These are phyloP conservation scores for Moxostoma hubbsi DNA, from an alignment of 2,797 vertebrate species.

Conservation along the genomic window DNA sequence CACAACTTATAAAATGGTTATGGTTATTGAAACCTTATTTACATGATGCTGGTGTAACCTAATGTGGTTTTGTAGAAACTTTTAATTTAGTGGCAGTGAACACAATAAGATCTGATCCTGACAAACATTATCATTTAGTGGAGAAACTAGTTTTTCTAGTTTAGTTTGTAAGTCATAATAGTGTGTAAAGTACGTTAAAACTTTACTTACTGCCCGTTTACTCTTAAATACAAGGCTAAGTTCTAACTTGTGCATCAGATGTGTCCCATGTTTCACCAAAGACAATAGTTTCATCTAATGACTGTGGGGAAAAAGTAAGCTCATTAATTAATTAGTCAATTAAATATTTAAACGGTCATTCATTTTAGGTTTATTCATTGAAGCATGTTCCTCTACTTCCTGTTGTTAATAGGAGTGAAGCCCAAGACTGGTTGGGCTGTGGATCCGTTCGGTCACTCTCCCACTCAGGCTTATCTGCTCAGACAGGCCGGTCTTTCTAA, in stretches of 20 bases:
- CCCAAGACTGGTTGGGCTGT: slow-evolving; percentile 87
- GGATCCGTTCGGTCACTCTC: slow-evolving; percentile 91
- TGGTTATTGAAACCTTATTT: too few species aligned
- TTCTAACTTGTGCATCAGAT: neutral
- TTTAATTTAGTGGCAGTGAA: too few species aligned
- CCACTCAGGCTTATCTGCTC: slow-evolving; percentile 90
- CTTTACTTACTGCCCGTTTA: too few species aligned
- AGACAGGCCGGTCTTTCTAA: slow-evolving; percentile 85
- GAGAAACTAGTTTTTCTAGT: too few species aligned
- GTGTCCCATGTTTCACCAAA: neutral
- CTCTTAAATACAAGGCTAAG: neutral
- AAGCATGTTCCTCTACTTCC: slow-evolving; percentile 19
- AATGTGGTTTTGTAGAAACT: too few species aligned
- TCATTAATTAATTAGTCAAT: neutral
- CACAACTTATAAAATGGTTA: too few species aligned
- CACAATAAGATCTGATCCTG: too few species aligned
- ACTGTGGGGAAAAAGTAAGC: neutral
- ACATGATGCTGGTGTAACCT: too few species aligned
- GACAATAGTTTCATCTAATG: neutral
- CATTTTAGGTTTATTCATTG: neutral
- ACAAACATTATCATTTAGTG: too few species aligned
- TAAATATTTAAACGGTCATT: neutral
- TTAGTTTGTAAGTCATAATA: neutral
- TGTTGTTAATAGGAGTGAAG: slow-evolving; percentile 79
- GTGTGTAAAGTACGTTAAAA: too few species aligned